Conservation (phyloP, 2,113 vertebrate genomes). For the Psophia crepitans region DNA sequence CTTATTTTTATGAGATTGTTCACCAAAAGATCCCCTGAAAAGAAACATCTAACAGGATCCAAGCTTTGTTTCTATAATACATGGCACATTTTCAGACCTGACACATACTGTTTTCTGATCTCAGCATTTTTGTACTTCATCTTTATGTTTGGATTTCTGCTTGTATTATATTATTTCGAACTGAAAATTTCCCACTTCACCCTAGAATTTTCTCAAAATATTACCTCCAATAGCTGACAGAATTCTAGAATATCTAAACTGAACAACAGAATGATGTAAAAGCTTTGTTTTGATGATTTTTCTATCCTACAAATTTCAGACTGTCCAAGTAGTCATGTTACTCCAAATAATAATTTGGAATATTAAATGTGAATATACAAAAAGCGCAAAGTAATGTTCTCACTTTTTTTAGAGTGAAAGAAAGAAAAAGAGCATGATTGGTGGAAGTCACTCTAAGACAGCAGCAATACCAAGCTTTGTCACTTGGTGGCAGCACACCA, state of each 20-base stretch:
- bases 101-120: not conserved
- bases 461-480: not conserved
- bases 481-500: constrained; percentile 54
- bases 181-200: not conserved
- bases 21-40: not conserved
- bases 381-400: not conserved
- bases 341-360: not conserved
- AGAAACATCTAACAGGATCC: not conserved
- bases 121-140: not conserved
- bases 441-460: not conserved
- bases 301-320: not conserved
- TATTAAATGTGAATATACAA: fast-evolving
- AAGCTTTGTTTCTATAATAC: not conserved
- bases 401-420: not conserved
- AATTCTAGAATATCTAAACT: not conserved
- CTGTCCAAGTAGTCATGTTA: not conserved
- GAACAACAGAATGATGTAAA: not conserved
- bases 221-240: not conserved
- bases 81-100: not conserved
- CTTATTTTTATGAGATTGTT: not conserved
- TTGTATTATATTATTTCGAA: not conserved
- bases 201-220: not conserved
- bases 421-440: not conserved
- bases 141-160: not conserved
- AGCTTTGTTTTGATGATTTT: not conserved